Percentiles rank a stretch among this genome's conserved stretches.
Conservation (phyloP, 2,113 vertebrate genomes). For the Helogale parvula region DNA sequence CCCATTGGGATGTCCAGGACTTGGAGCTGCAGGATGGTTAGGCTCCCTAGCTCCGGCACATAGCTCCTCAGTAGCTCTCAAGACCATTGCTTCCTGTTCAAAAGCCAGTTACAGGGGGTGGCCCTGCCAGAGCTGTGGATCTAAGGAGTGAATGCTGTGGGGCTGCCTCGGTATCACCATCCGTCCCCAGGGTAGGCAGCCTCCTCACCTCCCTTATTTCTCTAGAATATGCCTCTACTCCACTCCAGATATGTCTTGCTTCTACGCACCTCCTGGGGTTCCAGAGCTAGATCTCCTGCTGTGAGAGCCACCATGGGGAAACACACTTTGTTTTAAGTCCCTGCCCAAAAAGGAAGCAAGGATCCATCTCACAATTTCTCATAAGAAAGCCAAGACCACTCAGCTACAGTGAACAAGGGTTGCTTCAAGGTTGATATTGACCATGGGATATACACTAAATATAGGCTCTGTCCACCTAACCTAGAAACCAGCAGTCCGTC, state of each 20-base stretch:
- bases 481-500: background rate
- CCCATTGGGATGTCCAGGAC: slow-evolving; percentile 71
- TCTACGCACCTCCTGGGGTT: background rate
- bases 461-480: background rate
- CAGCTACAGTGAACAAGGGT: background rate
- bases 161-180: background rate
- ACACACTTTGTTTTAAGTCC: background rate
- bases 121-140: background rate
- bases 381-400: background rate
- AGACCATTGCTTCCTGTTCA: background rate
- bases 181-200: fast-evolving
- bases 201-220: background rate
- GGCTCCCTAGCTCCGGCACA: slow-evolving; percentile 59
- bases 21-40: slow-evolving; percentile 67
- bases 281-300: background rate
- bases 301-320: background rate
- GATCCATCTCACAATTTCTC: background rate
- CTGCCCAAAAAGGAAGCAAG: background rate
- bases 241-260: background rate
- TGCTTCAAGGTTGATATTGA: background rate
- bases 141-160: background rate
- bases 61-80: background rate
- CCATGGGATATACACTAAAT: too few species aligned
- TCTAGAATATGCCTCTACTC: background rate
- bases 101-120: background rate